Conservation (phyloP, 2,888 invertebrate genomes). For the Ormyrus nitidulus region DNA sequence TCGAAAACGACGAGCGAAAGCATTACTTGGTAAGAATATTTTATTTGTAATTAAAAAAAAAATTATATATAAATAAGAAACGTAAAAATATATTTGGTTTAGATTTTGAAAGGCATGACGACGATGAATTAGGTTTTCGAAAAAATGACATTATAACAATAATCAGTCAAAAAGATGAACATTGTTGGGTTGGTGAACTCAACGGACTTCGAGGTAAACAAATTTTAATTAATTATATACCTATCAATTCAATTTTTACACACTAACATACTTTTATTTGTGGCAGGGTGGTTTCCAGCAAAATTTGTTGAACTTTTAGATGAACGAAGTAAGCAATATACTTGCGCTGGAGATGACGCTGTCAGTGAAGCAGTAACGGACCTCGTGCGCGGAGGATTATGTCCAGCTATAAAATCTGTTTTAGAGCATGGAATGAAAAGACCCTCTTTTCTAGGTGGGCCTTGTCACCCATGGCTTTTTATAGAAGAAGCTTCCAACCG, state of each 20-base stretch:
- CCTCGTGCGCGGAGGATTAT: constrained; percentile 94
- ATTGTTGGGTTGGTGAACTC: constrained; percentile 98
- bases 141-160: constrained; percentile 99
- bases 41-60: background rate
- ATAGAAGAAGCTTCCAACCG: constrained; percentile 97
- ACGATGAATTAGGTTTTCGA: constrained; percentile 98
- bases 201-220: constrained; percentile 88
- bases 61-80: constrained; percentile 40
- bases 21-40: constrained; percentile 81
- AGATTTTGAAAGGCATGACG: constrained; percentile 98
- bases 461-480: constrained; percentile 99
- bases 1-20: constrained; percentile 93
- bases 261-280: constrained; percentile 38
- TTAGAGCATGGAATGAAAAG: constrained; percentile 96
- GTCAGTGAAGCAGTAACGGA: constrained; percentile 98
- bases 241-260: no score
- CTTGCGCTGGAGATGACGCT: constrained; percentile 96
- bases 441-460: constrained; percentile 90
- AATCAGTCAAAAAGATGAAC: constrained; percentile 97
- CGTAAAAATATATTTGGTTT: constrained; percentile 47
- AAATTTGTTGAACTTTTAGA: constrained; percentile 97
- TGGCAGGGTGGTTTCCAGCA: constrained; percentile 95
- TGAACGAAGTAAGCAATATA: constrained; percentile 94
- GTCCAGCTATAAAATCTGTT: constrained; percentile 94
- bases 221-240: background rate